These are phyloP conservation scores for Paracentrotus lividus DNA, from an alignment of 53 echinoderm and acorn worm species.

Conservation along the genomic window DNA sequence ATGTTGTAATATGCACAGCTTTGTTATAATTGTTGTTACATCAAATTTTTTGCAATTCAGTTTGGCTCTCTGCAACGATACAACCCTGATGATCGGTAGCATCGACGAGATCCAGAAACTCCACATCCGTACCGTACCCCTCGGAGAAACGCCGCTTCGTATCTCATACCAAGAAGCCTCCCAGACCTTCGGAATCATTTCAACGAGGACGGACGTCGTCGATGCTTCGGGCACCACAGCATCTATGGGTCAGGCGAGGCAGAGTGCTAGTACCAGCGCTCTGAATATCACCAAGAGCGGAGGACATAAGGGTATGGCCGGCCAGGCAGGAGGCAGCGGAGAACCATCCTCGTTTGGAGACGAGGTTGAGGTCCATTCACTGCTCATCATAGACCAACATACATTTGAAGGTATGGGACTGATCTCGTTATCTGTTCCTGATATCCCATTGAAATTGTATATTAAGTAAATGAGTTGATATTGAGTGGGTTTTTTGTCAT, in stretches of 20 bases:
- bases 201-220: constrained; percentile 86
- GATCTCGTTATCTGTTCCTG: too few species aligned
- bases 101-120: constrained; percentile 99
- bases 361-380: constrained; percentile 91
- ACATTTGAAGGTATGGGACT: constrained; percentile 95
- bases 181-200: constrained; percentile 95
- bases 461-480: too few species aligned
- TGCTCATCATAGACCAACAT: constrained; percentile 96
- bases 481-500: too few species aligned
- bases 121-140: constrained; percentile 97
- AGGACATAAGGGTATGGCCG: constrained; percentile 75
- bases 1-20: too few species aligned
- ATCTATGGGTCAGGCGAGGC: constrained; percentile 61
- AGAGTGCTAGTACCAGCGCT: constrained; percentile 93
- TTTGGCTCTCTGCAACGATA: constrained; percentile 94
- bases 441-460: background rate
- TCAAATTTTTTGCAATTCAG: constrained; percentile 59
- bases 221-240: constrained; percentile 74
- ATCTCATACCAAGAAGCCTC: constrained; percentile 96
- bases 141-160: constrained; percentile 90
- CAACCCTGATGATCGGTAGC: constrained; percentile 97
- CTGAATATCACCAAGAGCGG: constrained; percentile 86
- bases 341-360: constrained; percentile 87
- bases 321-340: constrained; percentile 73
- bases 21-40: background rate